Conservation (phyloP, 30 jellyfish, hydroid and myxozoan genomes). For the Rhopilema esculentum region DNA sequence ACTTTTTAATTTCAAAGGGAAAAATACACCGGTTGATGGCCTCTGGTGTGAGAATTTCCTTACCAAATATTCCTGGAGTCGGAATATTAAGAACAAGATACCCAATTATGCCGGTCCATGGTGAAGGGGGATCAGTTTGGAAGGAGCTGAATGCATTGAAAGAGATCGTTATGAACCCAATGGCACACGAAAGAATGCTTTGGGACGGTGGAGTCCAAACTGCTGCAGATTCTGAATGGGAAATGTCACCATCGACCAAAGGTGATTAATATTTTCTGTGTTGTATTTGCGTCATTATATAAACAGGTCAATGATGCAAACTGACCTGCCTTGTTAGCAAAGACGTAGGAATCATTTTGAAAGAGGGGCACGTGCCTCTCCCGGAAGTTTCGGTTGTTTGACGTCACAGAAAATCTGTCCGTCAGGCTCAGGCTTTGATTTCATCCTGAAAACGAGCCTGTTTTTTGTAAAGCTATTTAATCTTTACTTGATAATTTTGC, state of each 20-base stretch:
- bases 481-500: too few relatives aligned
- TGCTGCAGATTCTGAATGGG: constrained; percentile 41
- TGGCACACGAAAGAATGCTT: constrained; percentile 30
- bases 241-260: constrained; percentile 34
- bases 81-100: constrained; percentile 87
- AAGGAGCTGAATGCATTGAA: constrained; percentile 89
- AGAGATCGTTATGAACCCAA: constrained; percentile 82
- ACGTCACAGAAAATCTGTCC: too few relatives aligned
- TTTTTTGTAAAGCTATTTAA: too few relatives aligned
- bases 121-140: constrained; percentile 97
- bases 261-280: neutral
- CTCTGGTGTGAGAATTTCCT: constrained; percentile 78
- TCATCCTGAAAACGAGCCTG: too few relatives aligned
- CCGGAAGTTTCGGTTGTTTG: too few relatives aligned
- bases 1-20: neutral
- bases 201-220: constrained; percentile 66
- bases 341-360: too few relatives aligned
- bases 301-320: too few relatives aligned
- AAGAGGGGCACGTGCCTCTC: too few relatives aligned
- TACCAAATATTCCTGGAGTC: constrained; percentile 83
- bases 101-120: constrained; percentile 96
- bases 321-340: too few relatives aligned
- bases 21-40: constrained; percentile 60
- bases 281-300: too few relatives aligned
- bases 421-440: too few relatives aligned